Conservation (phyloP, 2,888 invertebrate species). For the Eurois occulta region DNA sequence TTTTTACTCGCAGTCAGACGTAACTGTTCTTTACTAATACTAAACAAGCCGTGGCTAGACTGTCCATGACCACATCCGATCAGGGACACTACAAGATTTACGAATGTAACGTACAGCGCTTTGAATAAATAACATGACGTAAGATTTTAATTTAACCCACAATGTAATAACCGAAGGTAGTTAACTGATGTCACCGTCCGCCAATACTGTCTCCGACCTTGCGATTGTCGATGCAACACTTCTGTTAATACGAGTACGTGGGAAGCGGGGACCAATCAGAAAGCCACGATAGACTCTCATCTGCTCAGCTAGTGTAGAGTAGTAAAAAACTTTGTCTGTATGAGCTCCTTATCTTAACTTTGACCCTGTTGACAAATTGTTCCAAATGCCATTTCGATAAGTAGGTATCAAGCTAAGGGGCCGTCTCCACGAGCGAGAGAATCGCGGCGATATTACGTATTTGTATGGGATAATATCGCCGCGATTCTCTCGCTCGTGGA, state of each 20-base stretch:
- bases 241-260: neutral
- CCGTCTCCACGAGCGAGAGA: no score
- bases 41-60: slow-evolving; percentile 2
- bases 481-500: no score
- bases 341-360: slow-evolving; percentile 1
- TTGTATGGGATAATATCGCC: no score
- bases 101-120: neutral
- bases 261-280: neutral
- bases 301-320: neutral
- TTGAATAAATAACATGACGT: slow-evolving; percentile 16
- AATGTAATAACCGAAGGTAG: neutral
- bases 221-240: neutral
- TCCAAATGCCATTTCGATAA: slow-evolving; percentile 1
- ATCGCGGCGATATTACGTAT: no score
- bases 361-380: slow-evolving; percentile 13
- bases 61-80: slow-evolving; percentile 13
- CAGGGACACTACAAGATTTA: slow-evolving; percentile 16
- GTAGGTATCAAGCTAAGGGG: neutral
- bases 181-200: slow-evolving; percentile 8
- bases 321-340: neutral
- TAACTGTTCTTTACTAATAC: slow-evolving; percentile 7
- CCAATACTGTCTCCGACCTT: neutral
- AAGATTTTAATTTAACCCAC: slow-evolving; percentile 10
- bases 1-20: neutral
- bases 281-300: neutral